phyloP scores from a whole-genome alignment of 2,888 invertebrate species.

The Drosophila kuntzei region DNA sequence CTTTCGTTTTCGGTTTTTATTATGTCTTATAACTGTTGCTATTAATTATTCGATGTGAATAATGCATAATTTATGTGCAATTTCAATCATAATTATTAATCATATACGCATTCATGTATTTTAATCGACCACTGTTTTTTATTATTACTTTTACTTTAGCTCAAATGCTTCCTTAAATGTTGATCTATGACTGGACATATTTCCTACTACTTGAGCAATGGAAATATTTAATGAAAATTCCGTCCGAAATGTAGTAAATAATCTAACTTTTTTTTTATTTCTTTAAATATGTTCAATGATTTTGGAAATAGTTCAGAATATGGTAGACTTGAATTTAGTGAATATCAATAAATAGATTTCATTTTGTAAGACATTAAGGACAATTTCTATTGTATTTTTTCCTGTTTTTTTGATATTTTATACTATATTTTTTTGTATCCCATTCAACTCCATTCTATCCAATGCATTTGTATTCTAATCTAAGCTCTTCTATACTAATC shows the following conservation, averaged over 20 bases:
- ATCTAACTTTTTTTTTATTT: too few relatives aligned
- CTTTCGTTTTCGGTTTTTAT: slow-evolving; percentile 4
- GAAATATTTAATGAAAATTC: not conserved
- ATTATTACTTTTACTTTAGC: slow-evolving; percentile 9
- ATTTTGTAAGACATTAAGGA: too few relatives aligned
- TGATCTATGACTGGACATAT: not conserved
- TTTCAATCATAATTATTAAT: slow-evolving; percentile 22
- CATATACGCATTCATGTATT: not conserved
- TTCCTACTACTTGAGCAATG: not conserved
- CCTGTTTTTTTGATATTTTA: too few relatives aligned
- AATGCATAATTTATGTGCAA: slow-evolving; percentile 39
- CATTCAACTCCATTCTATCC: too few relatives aligned
- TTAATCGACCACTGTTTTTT: slow-evolving; percentile 6
- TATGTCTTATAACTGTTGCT: slow-evolving; percentile 20
- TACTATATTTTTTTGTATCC: too few relatives aligned
- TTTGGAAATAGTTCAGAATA: too few relatives aligned
- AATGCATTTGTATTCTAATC: too few relatives aligned
- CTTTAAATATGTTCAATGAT: too few relatives aligned
- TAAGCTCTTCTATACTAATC: too few relatives aligned
- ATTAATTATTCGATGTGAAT: slow-evolving; percentile 15
- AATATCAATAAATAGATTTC: too few relatives aligned
- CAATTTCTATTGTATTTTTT: too few relatives aligned
- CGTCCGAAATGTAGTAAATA: not conserved
- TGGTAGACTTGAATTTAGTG: too few relatives aligned
- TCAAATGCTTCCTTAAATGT: slow-evolving; percentile 6